Evolutionary conservation across 2,888 invertebrate species (phyloP).

Genomic region (Drosophila merina): DNA sequence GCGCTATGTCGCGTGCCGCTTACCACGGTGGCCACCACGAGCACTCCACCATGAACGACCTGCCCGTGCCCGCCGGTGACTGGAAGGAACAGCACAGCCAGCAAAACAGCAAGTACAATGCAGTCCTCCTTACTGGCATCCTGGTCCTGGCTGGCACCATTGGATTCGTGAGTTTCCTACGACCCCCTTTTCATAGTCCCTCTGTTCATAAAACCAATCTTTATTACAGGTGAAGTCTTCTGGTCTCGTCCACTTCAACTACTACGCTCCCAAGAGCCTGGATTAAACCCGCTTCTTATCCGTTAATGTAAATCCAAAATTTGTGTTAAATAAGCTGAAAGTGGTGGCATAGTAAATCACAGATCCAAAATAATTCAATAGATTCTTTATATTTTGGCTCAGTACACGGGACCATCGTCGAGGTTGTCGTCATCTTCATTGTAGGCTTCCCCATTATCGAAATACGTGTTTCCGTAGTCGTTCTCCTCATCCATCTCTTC

Average conservation of each 20-base stretch:
- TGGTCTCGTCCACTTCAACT: slow-evolving; percentile 88
- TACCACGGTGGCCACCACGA: slow-evolving; percentile 76
- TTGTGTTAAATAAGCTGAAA: slow-evolving; percentile 71
- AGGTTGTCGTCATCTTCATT: slow-evolving; percentile 94
- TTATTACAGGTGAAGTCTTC: slow-evolving; percentile 86
- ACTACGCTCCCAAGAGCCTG: slow-evolving; percentile 86
- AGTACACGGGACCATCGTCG: slow-evolving; percentile 92
- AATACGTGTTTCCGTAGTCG: slow-evolving; percentile 94
- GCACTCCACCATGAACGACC: slow-evolving; percentile 88
- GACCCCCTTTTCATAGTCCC: background rate
- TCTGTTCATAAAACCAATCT: background rate
- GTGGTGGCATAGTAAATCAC: slow-evolving; percentile 70
- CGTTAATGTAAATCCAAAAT: slow-evolving; percentile 45
- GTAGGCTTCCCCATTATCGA: slow-evolving; percentile 94
- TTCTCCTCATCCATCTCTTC: slow-evolving; percentile 95
- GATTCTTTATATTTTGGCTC: slow-evolving; percentile 50
- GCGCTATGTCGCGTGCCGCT: slow-evolving; percentile 81
- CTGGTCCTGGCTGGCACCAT: slow-evolving; percentile 83
- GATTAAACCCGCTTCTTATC: slow-evolving; percentile 83
- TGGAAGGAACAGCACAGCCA: slow-evolving; percentile 89
- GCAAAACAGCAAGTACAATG: slow-evolving; percentile 89
- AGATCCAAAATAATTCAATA: slow-evolving; percentile 37
- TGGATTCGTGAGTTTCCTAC: slow-evolving; percentile 77
- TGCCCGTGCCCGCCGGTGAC: slow-evolving; percentile 90
- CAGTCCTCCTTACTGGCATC: slow-evolving; percentile 87